These are phyloP conservation scores for Mesitornis unicolor DNA, from an alignment of 2,113 vertebrate genomes.

Conservation along the genomic window DNA sequence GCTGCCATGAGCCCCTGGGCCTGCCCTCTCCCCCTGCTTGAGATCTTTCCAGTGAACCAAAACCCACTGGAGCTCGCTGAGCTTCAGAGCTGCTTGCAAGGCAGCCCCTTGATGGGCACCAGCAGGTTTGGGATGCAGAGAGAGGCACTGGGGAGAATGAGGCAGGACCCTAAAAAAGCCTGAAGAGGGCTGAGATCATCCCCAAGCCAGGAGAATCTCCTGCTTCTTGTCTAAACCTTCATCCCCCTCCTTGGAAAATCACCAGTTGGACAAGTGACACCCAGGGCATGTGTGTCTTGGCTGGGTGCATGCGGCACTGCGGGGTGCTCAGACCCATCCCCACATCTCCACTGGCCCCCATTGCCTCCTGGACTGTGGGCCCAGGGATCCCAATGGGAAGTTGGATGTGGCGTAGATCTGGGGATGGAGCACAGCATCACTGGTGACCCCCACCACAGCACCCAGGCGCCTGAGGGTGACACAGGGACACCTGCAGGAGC, in stretches of 20 bases:
- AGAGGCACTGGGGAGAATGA: not conserved
- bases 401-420: rapidly evolving
- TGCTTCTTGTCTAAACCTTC: not conserved
- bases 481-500: rapidly evolving
- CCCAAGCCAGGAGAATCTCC: not conserved
- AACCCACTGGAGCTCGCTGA: not conserved
- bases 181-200: not conserved
- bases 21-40: not conserved
- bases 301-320: rapidly evolving
- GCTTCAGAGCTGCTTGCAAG: not conserved
- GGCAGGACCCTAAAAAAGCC: not conserved
- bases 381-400: not conserved
- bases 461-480: not conserved
- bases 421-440: not conserved
- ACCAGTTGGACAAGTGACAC: too few relatives aligned
- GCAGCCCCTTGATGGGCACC: not conserved
- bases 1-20: too few relatives aligned
- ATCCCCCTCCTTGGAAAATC: not conserved
- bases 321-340: not conserved
- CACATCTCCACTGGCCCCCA: too few relatives aligned
- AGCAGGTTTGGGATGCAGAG: not conserved
- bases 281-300: rapidly evolving
- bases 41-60: not conserved
- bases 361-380: not conserved
- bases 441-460: not conserved